Evolutionary conservation across 1,140 invertebrate genomes (phyloP), one percentile per base, ranked within the genome.

Genomic region (Phenacoccus solenopsis): DNA sequence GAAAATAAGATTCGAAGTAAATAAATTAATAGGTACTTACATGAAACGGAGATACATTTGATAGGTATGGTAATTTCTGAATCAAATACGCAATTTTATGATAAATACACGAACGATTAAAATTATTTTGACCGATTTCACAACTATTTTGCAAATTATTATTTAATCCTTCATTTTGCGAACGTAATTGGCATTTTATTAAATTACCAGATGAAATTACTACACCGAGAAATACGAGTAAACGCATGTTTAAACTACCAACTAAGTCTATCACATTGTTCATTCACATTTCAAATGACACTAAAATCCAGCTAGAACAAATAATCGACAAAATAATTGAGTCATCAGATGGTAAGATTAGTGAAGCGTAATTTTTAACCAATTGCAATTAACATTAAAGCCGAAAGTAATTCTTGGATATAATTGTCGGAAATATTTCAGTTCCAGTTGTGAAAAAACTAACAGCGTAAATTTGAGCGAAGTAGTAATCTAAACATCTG

Each of bases 51-150:
- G 59, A 27, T 4, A 4, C 10, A 25, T 64, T 27, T 25, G 25
- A 24, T 3, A 64, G 10, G 1, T 10, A 24, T 4, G 59, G 59
- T 25, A 64, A 1, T 25, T 64, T 10, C 21, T 64, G 10, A 10
- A 64, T 27, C 21, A 64, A 27, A 64, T 64, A 64, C 59, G 25
- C 59, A 20, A 64, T 64, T 25, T 64, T 64, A 16, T 64, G 59
- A 64, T 64, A 64, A 64, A 64, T 64, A 27, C 59, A 64, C 59
- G 59, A 64, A 3, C 59, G 59, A 64, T 64, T 64, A 24, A 24
- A 64, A 64, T 64, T 64, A 27, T 64, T 64, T 10, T 27, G 10
- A 20, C 59, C 25, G 25, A 64, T 64, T 27, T 25, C 25, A 20
- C 59, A 64, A 64, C 59, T 64, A 64, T 16, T 16, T 16, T 64